A percentile compares a stretch with the other conserved stretches of the same genome.
phyloP scores from a whole-genome alignment of 2,888 invertebrate species.

The Abscondita cerata region DNA sequence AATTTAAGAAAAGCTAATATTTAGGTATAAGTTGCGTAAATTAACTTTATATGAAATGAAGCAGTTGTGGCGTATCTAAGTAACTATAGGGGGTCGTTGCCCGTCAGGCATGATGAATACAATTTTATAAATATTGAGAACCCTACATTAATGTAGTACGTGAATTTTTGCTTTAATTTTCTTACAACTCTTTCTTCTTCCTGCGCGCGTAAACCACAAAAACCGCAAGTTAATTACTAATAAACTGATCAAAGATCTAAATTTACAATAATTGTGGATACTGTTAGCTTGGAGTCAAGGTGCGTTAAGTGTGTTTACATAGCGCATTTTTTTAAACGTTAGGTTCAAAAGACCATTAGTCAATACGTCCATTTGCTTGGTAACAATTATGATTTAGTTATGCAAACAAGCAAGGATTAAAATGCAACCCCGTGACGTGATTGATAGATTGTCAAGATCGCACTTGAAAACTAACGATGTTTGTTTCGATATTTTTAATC shows the following conservation, averaged over 20 bases:
- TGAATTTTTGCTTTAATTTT: conserved; percentile 31
- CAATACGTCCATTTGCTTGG: conserved; percentile 57
- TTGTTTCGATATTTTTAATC: conserved; percentile 8
- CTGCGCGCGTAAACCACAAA: conserved; percentile 35
- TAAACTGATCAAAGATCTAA: conserved; percentile 13
- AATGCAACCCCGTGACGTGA: conserved; percentile 47
- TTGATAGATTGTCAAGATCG: conserved; percentile 55
- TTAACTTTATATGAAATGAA: conserved; percentile 23
- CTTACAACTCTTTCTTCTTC: conserved; percentile 16
- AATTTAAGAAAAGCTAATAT: conserved; percentile 15
- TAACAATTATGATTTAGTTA: conserved; percentile 60
- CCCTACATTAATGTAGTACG: conserved; percentile 26
- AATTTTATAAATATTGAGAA: conserved; percentile 30
- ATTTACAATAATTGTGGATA: not conserved
- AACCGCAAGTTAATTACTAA: conserved; percentile 36
- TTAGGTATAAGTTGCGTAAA: conserved; percentile 23
- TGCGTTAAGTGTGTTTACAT: conserved; percentile 18
- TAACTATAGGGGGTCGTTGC: conserved; percentile 30
- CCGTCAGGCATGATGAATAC: conserved; percentile 35
- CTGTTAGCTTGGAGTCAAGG: conserved; percentile 5
- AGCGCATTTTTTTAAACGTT: conserved; percentile 47
- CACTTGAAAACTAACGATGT: conserved; percentile 43
- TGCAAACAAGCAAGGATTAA: conserved; percentile 59
- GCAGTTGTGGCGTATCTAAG: conserved; percentile 29
- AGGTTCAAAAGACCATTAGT: conserved; percentile 55